Evolutionary conservation across 1,140 invertebrate species (phyloP).

Genomic region (Calosoma granatense): DNA sequence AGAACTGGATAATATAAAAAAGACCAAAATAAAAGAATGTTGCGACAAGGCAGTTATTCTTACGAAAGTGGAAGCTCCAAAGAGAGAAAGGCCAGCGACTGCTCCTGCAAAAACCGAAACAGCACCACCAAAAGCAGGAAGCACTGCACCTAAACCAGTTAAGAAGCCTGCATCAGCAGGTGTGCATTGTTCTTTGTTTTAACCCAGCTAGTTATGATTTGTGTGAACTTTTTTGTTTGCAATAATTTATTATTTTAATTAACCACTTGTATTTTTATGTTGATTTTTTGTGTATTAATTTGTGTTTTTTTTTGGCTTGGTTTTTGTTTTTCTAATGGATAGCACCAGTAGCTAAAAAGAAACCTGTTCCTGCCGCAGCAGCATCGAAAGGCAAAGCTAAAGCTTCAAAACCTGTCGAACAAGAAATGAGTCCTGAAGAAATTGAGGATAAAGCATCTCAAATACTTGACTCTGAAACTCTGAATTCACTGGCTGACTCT

Average conservation of each 20-base stretch:
- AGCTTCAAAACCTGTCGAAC: constrained; percentile 36
- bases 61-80: constrained; percentile 49
- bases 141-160: constrained; percentile 42
- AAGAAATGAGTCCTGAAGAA: constrained; percentile 53
- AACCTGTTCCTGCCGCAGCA: constrained; percentile 27
- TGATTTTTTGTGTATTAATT: constrained; percentile 11
- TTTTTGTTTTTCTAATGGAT: constrained; percentile 9
- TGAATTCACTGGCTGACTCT: constrained; percentile 59
- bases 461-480: constrained; percentile 47
- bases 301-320: constrained; percentile 11
- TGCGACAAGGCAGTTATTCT: constrained; percentile 83
- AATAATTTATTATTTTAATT: neutral
- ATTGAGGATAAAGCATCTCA: constrained; percentile 56
- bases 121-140: constrained; percentile 40
- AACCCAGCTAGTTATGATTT: too few relatives aligned
- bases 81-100: constrained; percentile 50
- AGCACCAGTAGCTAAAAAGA: constrained; percentile 28
- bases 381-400: constrained; percentile 32
- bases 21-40: constrained; percentile 92
- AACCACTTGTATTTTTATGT: constrained; percentile 1
- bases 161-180: constrained; percentile 36
- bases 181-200: constrained; percentile 23
- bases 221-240: neutral
- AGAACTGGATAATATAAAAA: constrained; percentile 85
- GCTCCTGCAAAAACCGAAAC: constrained; percentile 37